phyloP scores from a whole-genome alignment of 1,140 invertebrate genomes.

The Atta cephalotes region DNA sequence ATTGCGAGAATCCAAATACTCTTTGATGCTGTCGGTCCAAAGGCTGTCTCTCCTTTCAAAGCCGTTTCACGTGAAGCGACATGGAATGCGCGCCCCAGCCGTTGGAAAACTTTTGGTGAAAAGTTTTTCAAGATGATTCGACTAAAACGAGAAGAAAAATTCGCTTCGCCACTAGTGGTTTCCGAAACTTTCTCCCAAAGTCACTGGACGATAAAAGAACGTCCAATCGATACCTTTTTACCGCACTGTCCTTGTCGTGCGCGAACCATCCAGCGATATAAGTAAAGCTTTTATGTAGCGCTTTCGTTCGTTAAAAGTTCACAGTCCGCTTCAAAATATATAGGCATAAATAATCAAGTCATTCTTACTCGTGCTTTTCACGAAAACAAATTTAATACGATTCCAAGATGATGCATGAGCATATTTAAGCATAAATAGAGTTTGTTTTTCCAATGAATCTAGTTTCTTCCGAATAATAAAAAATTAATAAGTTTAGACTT shows the following conservation, averaged over 20 bases:
- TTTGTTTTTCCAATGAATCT: conserved; percentile 28
- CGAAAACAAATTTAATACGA: conserved; percentile 57
- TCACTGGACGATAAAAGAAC: conserved; percentile 54
- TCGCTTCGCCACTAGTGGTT: conserved; percentile 57
- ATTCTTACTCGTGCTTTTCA: conserved; percentile 36
- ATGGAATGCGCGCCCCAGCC: conserved; percentile 34
- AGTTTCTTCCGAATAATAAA: not conserved
- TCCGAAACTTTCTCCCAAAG: conserved; percentile 55
- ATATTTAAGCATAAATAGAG: conserved; percentile 8
- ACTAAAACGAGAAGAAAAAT: conserved; percentile 66
- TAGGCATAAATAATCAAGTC: conserved; percentile 59
- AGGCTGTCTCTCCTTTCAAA: conserved; percentile 53
- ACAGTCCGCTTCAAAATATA: conserved; percentile 18
- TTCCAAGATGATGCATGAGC: conserved; percentile 8
- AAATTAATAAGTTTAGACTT: not conserved
- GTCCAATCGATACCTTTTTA: conserved; percentile 61
- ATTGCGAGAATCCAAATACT: conserved; percentile 56
- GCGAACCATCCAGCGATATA: conserved; percentile 20
- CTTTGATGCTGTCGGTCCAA: conserved; percentile 37
- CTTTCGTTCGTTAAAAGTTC: conserved; percentile 56
- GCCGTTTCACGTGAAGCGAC: conserved; percentile 36
- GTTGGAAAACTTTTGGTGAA: conserved; percentile 48
- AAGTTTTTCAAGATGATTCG: conserved; percentile 54
- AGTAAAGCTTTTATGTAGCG: conserved; percentile 32
- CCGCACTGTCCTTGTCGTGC: conserved; percentile 21